These are phyloP conservation scores for Hucho hucho DNA, from an alignment of 2,113 vertebrate genomes.

Conservation along the genomic window DNA sequence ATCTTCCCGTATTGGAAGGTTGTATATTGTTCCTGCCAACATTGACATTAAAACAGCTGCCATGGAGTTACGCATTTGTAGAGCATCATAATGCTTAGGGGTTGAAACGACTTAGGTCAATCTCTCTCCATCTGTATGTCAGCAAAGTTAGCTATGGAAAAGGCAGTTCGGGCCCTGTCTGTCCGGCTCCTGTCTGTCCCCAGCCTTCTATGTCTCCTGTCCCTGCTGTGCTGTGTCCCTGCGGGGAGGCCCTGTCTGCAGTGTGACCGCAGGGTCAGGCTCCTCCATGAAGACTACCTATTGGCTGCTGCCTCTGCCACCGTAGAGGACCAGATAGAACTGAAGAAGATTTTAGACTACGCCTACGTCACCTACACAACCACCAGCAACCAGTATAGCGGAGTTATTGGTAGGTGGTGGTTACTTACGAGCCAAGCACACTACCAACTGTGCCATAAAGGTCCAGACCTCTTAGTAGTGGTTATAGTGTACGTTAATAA, in stretches of 20 bases:
- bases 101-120: neutral
- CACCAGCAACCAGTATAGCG: conserved; percentile 44
- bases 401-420: conserved; percentile 64
- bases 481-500: too few relatives aligned
- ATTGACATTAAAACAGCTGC: too few relatives aligned
- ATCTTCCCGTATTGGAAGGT: too few relatives aligned
- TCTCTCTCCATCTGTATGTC: neutral
- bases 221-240: conserved; percentile 35
- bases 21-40: too few relatives aligned
- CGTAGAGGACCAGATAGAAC: conserved; percentile 45
- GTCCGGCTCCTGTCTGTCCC: too few relatives aligned
- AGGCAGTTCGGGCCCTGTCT: neutral
- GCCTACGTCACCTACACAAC: conserved; percentile 52
- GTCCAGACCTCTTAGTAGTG: neutral
- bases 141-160: neutral
- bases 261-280: conserved; percentile 57
- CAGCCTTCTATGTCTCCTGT: conserved; percentile 31
- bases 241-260: conserved; percentile 62
- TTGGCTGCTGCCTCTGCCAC: conserved; percentile 19
- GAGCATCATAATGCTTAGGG: too few relatives aligned
- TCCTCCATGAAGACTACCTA: conserved; percentile 58
- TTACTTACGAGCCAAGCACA: neutral
- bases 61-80: too few relatives aligned
- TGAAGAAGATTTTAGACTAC: conserved; percentile 51
- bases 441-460: neutral